Evolutionary conservation across 2,113 vertebrate species (phyloP), one percentile per base, ranked within the genome.

Genomic region (Cryptoleucopteryx plumbea): DNA sequence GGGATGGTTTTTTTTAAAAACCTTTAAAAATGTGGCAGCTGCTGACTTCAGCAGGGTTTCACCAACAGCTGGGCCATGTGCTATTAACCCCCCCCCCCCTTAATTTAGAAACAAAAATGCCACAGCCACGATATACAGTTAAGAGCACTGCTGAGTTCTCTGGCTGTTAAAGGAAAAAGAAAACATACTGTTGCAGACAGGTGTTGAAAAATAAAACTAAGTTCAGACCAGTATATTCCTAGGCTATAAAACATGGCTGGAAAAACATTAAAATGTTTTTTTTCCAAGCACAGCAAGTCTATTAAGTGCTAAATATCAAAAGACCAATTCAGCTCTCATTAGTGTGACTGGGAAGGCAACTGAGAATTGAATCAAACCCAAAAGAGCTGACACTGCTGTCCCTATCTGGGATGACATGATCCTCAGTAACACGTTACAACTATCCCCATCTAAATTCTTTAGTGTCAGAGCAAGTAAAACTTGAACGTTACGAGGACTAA

Each of bases 301-400:
- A 65, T 90, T 56, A 90, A 93, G 45, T 56, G 40, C 59, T 93
- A 94, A 94, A 93, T 88, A 93, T 55, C 80, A 78, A 71, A 95
- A 83, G 63, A 40, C 32, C 68, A 59, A 23, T 74, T 59, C 72
- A 81, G 26, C 13, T 86, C 10, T 80, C 58, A 59, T 88, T 92
- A 40, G 47, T 38, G 38, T 63, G 79, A 55, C 27, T 31, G n/a
- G 72, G 42, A 85, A 65, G 23, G 40, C 61, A 89, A 42, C 16
- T 0, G 43, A 59, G 56, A 66, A 31, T 6, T 59, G 42, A 77
- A 31, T 43, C 3, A 6, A 42, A n/a, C 36, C 58, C 12, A 3
- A 8, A 62, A 58, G 53, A 56, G 52, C 58, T 73, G 79, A 32
- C 26, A 36, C 59, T 78, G 62, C 45, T 62, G n/a, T 48, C 9